Evolutionary conservation across 2,113 vertebrate genomes (phyloP).

Genomic region (Machaerirhynchus nigripectus): DNA sequence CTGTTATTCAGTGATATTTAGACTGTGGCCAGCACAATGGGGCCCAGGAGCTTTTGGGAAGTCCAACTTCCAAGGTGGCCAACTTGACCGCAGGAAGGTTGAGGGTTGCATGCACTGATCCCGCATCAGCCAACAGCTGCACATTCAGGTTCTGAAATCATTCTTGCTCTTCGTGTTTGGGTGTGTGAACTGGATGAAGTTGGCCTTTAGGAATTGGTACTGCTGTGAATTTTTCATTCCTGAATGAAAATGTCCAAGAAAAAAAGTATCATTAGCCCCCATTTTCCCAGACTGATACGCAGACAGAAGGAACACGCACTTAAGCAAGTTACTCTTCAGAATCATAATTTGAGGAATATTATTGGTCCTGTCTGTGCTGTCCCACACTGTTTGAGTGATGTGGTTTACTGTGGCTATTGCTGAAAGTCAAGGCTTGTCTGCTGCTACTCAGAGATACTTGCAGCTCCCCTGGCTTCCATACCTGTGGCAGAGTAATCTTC

Average conservation of each 20-base stretch:
- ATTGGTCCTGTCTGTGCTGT: background rate
- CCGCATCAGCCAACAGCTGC: background rate
- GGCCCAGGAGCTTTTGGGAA: background rate
- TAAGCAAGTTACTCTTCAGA: background rate
- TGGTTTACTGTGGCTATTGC: background rate
- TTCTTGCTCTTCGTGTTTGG: background rate
- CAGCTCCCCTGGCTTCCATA: background rate
- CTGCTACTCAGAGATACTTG: background rate
- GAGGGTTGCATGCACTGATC: background rate
- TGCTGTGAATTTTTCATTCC: background rate
- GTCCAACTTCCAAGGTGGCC: background rate
- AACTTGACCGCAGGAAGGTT: background rate
- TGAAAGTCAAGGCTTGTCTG: background rate
- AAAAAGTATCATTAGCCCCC: background rate
- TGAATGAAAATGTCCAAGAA: background rate
- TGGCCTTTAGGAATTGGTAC: background rate
- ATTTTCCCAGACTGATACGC: background rate
- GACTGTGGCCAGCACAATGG: background rate
- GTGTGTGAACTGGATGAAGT: background rate
- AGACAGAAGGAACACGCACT: background rate
- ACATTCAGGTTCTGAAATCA: background rate
- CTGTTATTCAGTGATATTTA: background rate
- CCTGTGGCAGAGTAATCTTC: background rate
- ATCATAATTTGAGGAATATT: background rate
- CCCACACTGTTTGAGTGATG: background rate